Conservation (phyloP, 2,888 invertebrate genomes). For the Limenitis camilla region DNA sequence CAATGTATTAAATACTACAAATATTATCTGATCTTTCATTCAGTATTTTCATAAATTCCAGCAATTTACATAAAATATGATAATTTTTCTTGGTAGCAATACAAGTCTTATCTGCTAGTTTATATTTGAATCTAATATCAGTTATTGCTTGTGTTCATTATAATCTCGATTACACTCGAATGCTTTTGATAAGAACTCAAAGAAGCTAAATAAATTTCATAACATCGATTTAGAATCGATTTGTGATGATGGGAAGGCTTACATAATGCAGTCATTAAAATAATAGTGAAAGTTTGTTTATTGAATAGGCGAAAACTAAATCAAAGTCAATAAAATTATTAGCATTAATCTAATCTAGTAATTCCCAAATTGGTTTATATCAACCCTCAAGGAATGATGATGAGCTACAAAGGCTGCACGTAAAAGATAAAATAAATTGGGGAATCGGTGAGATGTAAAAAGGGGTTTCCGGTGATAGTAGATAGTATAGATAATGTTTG, state of each 20-base stretch:
- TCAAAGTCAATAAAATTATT: slow-evolving; percentile 36
- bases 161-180: neutral
- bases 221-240: no score
- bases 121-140: neutral
- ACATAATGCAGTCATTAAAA: slow-evolving; percentile 57
- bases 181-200: neutral
- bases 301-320: slow-evolving; percentile 30
- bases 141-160: neutral
- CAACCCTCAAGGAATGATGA: no score
- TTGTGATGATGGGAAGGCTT: slow-evolving; percentile 33
- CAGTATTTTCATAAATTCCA: no score
- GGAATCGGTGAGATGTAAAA: no score
- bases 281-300: slow-evolving; percentile 41
- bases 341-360: no score
- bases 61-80: no score
- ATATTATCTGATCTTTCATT: neutral
- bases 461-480: no score
- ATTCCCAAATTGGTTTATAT: no score
- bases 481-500: no score
- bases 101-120: neutral
- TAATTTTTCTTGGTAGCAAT: neutral
- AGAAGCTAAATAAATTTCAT: neutral
- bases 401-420: no score
- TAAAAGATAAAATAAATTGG: no score
- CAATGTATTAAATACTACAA: neutral